Evolutionary conservation across 2,797 vertebrate species (phyloP), one percentile per base, ranked within the genome.

Genomic region (Pseudomugil gertrudae): DNA sequence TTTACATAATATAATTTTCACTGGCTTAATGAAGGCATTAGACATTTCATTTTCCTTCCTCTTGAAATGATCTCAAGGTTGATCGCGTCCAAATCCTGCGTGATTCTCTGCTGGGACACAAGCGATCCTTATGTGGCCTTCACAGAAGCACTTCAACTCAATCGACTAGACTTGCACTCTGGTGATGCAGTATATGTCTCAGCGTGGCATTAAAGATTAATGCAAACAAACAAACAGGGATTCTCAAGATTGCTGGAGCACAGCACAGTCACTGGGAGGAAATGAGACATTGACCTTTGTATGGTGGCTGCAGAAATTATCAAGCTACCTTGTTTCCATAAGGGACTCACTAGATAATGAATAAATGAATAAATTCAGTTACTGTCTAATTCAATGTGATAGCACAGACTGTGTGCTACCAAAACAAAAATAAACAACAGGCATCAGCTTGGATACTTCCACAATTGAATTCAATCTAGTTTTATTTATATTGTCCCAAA

Each of bases 131-230:
- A 23, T 10, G 54, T 30, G 43, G 64, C 43, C 62, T 58, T 73
- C 55, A 62, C 30, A 65, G 59, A 60, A 55, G 69, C 70, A 60
- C 63, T 53, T 78, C 43, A 63, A 38, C 73, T 72, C 54, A 38
- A 36, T 43, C n/a, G 50, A 77, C 55, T 24, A 52, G 73, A 64
- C 53, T 53, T 40, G 32, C 58, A 51, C 40, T 59, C 68, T 76
- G 56, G 29, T 15, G 38, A 59, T 27, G 53, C 48, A 56, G 38
- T 52, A 72, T 51, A 68, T 53, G 57, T 55, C 5, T 10, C 62
- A 63, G 52, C 27, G n/a, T 9, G 36, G n/a, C 36, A 72, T 81
- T 72, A 73, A 79, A 80, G 54, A 75, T 76, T 3, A 60, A 79
- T 66, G 57, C 40, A 78, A 63, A 61, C 57, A 71, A 48, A 64